These are phyloP conservation scores for Sander vitreus DNA, from an alignment of 2,113 vertebrate genomes.

Conservation along the genomic window DNA sequence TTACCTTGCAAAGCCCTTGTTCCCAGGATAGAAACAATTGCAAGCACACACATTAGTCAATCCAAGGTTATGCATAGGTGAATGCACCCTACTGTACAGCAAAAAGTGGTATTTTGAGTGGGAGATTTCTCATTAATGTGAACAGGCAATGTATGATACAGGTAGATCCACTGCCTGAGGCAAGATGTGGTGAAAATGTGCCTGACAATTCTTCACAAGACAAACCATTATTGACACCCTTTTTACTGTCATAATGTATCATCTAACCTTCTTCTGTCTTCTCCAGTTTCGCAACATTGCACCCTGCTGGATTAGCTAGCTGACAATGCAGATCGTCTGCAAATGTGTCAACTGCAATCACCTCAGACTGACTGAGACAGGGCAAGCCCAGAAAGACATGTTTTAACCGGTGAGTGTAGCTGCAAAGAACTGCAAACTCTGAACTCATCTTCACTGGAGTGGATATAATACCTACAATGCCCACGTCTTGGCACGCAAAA, in stretches of 20 bases:
- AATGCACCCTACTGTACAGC: slow-evolving; percentile 6
- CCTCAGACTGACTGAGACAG: slow-evolving; percentile 32
- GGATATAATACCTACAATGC: neutral
- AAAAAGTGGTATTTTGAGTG: slow-evolving; percentile 36
- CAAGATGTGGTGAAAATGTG: slow-evolving; percentile 31
- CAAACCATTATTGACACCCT: slow-evolving; percentile 62
- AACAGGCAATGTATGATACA: slow-evolving; percentile 42
- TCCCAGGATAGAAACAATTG: slow-evolving; percentile 15
- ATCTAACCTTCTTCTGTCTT: slow-evolving; percentile 50
- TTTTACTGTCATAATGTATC: slow-evolving; percentile 63
- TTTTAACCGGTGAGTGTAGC: slow-evolving; percentile 1
- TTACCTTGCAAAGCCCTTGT: slow-evolving; percentile 45
- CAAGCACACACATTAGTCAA: slow-evolving; percentile 37
- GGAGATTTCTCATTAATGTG: slow-evolving; percentile 51
- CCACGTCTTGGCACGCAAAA: neutral
- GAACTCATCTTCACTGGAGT: neutral
- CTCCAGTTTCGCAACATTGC: slow-evolving; percentile 59
- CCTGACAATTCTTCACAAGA: slow-evolving; percentile 49
- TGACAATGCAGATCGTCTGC: slow-evolving; percentile 62
- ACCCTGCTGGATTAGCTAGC: slow-evolving; percentile 50
- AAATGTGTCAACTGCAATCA: slow-evolving; percentile 70
- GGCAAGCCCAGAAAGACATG: slow-evolving; percentile 5
- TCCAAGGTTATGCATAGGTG: slow-evolving; percentile 41
- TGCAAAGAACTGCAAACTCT: slow-evolving; percentile 9
- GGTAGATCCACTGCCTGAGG: slow-evolving; percentile 27